Conservation (phyloP, 1,140 invertebrate genomes). For the Philotrypesis tridentata region DNA sequence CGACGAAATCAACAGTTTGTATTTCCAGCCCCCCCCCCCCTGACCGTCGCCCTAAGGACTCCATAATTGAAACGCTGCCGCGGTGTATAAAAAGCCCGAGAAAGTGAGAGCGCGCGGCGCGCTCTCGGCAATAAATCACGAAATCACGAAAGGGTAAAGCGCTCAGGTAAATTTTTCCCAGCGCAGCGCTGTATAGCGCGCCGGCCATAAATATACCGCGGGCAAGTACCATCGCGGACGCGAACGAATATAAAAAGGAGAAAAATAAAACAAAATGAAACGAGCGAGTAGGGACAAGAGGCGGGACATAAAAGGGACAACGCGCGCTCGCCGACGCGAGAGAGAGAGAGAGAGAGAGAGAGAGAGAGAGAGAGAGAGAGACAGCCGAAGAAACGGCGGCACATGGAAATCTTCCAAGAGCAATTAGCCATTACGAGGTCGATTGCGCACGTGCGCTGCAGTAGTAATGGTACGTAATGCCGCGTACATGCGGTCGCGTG, state of each 20-base stretch:
- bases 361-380: background rate
- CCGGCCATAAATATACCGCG: background rate
- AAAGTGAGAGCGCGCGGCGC: background rate
- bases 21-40: background rate
- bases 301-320: background rate
- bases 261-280: background rate
- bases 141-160: background rate
- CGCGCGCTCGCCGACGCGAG: too few relatives aligned
- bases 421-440: slow-evolving; percentile 14
- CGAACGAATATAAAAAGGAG: too few relatives aligned
- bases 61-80: background rate
- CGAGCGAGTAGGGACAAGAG: too few relatives aligned
- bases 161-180: background rate
- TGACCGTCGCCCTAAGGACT: background rate
- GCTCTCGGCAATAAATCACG: background rate
- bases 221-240: background rate
- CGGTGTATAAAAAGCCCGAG: background rate
- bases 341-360: too few relatives aligned
- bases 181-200: too few relatives aligned
- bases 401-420: slow-evolving; percentile 30
- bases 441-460: slow-evolving; percentile 1
- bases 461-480: background rate
- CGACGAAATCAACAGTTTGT: background rate
- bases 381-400: background rate
- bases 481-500: background rate